A percentile compares a stretch with the other conserved stretches of the same genome.
These are phyloP conservation scores for Hemicrepidius hirtus DNA, from an alignment of 2,888 invertebrate species.

Conservation along the genomic window DNA sequence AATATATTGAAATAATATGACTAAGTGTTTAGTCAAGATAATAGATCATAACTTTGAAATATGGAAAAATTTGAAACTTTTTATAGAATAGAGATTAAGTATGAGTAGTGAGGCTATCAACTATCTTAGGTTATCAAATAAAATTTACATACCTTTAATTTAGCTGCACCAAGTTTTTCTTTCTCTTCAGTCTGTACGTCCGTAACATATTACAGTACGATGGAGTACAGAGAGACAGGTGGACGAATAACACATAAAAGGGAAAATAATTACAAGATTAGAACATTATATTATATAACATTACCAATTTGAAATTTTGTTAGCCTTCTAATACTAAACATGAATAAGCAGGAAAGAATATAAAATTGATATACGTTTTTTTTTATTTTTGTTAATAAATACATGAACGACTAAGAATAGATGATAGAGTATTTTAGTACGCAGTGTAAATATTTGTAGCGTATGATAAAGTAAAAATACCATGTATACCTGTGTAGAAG, in stretches of 20 bases:
- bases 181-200: slow-evolving; percentile 56
- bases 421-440: background rate
- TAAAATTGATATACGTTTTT: background rate
- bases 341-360: slow-evolving; percentile 9
- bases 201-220: slow-evolving; percentile 46
- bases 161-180: slow-evolving; percentile 56
- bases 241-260: slow-evolving; percentile 50
- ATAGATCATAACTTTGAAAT: slow-evolving; percentile 15
- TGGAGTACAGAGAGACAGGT: slow-evolving; percentile 47
- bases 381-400: no score
- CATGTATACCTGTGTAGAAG: slow-evolving; percentile 35
- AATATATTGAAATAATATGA: slow-evolving; percentile 37
- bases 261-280: slow-evolving; percentile 34
- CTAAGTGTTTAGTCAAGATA: slow-evolving; percentile 8
- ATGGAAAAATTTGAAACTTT: slow-evolving; percentile 12
- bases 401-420: background rate
- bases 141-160: slow-evolving; percentile 58
- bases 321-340: background rate
- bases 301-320: background rate
- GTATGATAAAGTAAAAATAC: background rate
- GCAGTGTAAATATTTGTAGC: background rate
- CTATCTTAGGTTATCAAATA: slow-evolving; percentile 2
- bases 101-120: background rate
- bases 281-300: background rate
- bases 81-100: background rate